Base-by-base conservation (phyloP, 92 coral and sea anemone genomes). In the Bergia sp. region DNA sequence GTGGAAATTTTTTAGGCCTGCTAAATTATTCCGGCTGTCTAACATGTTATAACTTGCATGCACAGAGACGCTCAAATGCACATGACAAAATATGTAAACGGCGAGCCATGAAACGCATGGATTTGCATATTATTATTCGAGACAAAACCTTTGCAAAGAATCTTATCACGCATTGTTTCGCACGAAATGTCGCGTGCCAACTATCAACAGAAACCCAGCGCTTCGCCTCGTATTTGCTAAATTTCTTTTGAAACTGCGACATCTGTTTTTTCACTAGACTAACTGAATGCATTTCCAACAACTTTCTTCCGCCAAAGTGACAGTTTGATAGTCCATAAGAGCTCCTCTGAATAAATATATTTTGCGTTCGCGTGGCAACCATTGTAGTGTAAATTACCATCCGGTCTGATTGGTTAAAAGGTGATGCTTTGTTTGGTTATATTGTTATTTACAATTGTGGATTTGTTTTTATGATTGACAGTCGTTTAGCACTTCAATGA, bases 141-240 rank as follows among this genome's bases (percentile, higher is more conserved):
- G 76, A 44, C 77, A 42, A 47, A 43, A 65, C 57, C 83, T 11
- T 55, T 83, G 87, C 77, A 83, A 43, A 45, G 58, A 83, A 41
- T 37, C 44, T 37, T 29, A 71, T 83, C 87, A 44, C 87, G 66
- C 87, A 84, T 84, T 84, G 87, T 84, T 23, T 84, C 40, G 77
- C 87, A 84, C 87, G 87, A 84, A 84, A 84, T 72, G 78, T 84
- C 87, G 87, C 87, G 87, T 84, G 87, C 79, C 61, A 84, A 18
- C 65, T 29, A 15, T 9, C 1, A 23, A 67, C 36, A 71, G 42
- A 84, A 44, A 50, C 42, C 18, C 12, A 36, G 11, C n/a, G 10
- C 18, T 84, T 84, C 29, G 2, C n/a, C 38, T 71, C 15, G n/a
- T 37, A 3, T 45, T 45, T 69, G 45, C 78, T 45, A 84, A 5